These are phyloP conservation scores for Thunnus albacares DNA, from an alignment of 2,797 vertebrate genomes.

Conservation along the genomic window DNA sequence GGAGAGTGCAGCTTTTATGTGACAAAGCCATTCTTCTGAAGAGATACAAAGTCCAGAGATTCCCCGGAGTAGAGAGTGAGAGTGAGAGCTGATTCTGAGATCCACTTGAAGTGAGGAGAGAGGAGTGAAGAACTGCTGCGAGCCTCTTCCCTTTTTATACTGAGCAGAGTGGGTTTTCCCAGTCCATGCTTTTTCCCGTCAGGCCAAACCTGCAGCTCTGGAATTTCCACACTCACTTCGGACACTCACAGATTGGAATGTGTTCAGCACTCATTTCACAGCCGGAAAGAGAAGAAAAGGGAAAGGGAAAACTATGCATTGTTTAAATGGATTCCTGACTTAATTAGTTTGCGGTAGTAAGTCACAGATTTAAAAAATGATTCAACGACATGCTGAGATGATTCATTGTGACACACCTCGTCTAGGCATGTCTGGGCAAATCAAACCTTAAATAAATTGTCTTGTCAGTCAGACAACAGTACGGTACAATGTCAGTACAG, in stretches of 20 bases:
- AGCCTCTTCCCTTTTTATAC: slow-evolving; percentile 70
- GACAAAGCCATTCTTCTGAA: slow-evolving; percentile 64
- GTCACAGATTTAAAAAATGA: background rate
- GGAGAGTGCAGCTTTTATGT: slow-evolving; percentile 37
- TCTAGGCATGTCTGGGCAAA: slow-evolving; percentile 10
- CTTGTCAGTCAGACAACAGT: background rate
- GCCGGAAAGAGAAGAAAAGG: background rate
- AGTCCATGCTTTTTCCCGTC: slow-evolving; percentile 70
- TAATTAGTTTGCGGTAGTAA: background rate
- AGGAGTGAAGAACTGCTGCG: slow-evolving; percentile 34
- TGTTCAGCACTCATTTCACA: background rate
- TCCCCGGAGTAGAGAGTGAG: slow-evolving; percentile 6
- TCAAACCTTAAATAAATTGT: background rate
- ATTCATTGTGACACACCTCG: background rate
- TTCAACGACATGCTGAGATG: background rate
- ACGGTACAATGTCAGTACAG: background rate
- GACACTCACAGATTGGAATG: slow-evolving; percentile 42
- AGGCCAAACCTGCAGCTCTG: slow-evolving; percentile 51
- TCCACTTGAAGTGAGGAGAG: slow-evolving; percentile 31
- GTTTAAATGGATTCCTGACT: background rate
- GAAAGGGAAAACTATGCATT: background rate
- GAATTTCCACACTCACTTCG: slow-evolving; percentile 64
- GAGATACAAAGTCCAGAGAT: slow-evolving; percentile 28
- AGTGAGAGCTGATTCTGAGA: slow-evolving; percentile 7
- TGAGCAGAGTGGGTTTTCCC: slow-evolving; percentile 58